Conservation (phyloP, 2,888 invertebrate species). For the Lepas anatifera region DNA sequence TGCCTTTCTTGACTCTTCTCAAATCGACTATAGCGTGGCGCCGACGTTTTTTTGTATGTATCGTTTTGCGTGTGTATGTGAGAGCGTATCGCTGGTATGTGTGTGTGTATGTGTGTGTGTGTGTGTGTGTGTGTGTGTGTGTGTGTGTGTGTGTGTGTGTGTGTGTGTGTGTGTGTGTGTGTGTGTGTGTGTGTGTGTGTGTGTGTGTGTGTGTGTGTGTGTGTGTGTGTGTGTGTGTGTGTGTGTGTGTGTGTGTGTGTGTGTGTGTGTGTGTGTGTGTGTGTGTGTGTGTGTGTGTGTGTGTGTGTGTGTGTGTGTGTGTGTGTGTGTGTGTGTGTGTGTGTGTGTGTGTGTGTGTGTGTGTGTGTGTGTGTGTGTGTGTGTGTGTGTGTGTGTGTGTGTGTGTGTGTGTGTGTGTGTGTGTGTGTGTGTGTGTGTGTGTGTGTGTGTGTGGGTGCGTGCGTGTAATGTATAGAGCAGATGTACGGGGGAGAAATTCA, state of each 20-base stretch:
- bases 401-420: slow-evolving; percentile 5
- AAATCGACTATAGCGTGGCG: too few species aligned
- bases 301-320: slow-evolving; percentile 5
- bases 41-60: too few species aligned
- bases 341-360: slow-evolving; percentile 13
- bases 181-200: slow-evolving; percentile 15
- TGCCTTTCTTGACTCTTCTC: too few species aligned
- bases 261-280: not conserved
- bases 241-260: too few species aligned
- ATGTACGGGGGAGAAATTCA: too few species aligned
- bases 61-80: too few species aligned
- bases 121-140: slow-evolving; percentile 14
- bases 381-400: slow-evolving; percentile 15
- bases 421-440: not conserved
- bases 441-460: too few species aligned
- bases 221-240: too few species aligned
- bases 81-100: too few species aligned
- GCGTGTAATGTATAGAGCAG: too few species aligned
- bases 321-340: slow-evolving; percentile 7
- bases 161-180: slow-evolving; percentile 11
- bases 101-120: slow-evolving; percentile 14
- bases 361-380: slow-evolving; percentile 18
- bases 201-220: not conserved
- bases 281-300: slow-evolving; percentile 5
- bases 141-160: not conserved